These are phyloP conservation scores for Helicolenus hilgendorfi DNA, from an alignment of 2,797 vertebrate species.

Conservation along the genomic window DNA sequence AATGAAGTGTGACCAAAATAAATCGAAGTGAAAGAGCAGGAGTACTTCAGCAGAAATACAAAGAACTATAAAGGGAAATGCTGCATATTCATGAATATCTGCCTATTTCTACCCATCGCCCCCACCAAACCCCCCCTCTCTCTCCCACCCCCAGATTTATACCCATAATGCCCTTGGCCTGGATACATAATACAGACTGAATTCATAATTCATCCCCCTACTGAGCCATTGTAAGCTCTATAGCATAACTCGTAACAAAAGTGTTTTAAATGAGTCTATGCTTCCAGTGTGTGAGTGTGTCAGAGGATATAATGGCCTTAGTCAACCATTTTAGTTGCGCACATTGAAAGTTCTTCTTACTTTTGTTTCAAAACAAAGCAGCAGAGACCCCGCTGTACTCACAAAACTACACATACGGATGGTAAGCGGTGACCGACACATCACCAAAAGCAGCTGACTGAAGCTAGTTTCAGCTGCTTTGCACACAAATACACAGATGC, in stretches of 20 bases:
- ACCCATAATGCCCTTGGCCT: slow-evolving; percentile 76
- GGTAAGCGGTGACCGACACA: not conserved
- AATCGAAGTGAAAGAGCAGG: slow-evolving; percentile 16
- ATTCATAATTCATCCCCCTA: slow-evolving; percentile 68
- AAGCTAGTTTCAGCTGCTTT: slow-evolving; percentile 23
- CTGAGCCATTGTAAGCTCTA: slow-evolving; percentile 70
- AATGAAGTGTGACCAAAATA: slow-evolving; percentile 31
- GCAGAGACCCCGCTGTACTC: slow-evolving; percentile 8
- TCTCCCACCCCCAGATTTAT: slow-evolving; percentile 32
- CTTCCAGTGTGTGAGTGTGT: slow-evolving; percentile 1
- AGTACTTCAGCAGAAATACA: slow-evolving; percentile 35
- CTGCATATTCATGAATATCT: slow-evolving; percentile 77
- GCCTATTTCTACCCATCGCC: slow-evolving; percentile 43
- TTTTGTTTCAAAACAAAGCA: slow-evolving; percentile 47
- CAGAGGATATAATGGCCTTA: slow-evolving; percentile 33
- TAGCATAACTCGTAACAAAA: slow-evolving; percentile 22
- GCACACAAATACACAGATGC: slow-evolving; percentile 5
- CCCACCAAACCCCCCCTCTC: slow-evolving; percentile 12
- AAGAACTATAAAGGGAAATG: slow-evolving; percentile 35
- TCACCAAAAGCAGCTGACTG: slow-evolving; percentile 1
- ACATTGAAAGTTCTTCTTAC: slow-evolving; percentile 43
- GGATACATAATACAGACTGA: slow-evolving; percentile 76
- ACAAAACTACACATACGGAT: not conserved
- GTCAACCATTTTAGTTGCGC: slow-evolving; percentile 41
- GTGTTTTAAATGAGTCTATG: slow-evolving; percentile 25